A percentile compares a stretch with the other conserved stretches of the same genome.
These are phyloP conservation scores for Drosophila suzukii DNA, from an alignment of 1,140 invertebrate species.

Conservation along the genomic window DNA sequence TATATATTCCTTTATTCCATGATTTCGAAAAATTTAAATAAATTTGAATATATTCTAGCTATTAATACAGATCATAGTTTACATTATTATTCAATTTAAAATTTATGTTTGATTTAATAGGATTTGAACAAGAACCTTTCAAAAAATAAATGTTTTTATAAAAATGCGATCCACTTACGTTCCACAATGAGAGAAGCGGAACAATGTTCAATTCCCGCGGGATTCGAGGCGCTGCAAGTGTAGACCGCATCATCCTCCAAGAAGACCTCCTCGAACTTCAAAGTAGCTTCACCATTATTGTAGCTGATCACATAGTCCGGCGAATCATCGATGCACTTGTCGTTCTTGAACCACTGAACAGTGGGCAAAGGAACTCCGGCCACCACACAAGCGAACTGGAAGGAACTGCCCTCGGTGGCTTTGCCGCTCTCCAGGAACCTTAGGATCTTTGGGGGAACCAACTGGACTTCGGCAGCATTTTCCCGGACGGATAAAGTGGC, in stretches of 20 bases:
- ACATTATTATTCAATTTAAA: no score
- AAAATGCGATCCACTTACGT: conserved; percentile 85
- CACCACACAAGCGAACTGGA: conserved; percentile 90
- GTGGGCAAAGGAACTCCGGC: conserved; percentile 91
- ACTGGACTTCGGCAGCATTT: conserved; percentile 86
- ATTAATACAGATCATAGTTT: no score
- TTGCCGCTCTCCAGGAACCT: conserved; percentile 87
- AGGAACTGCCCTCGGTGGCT: conserved; percentile 88
- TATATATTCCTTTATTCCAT: no score
- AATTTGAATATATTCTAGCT: no score
- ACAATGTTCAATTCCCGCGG: conserved; percentile 89
- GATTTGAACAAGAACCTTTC: no score
- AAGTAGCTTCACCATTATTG: conserved; percentile 90
- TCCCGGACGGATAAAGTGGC: conserved; percentile 92
- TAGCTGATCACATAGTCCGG: conserved; percentile 87
- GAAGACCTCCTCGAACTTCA: conserved; percentile 88
- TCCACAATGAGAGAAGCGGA: conserved; percentile 91
- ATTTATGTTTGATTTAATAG: no score
- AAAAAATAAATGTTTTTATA: no score
- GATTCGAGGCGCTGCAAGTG: conserved; percentile 90
- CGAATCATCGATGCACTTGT: conserved; percentile 86
- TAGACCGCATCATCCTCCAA: conserved; percentile 89
- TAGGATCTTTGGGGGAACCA: conserved; percentile 88
- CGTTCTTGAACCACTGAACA: conserved; percentile 91
- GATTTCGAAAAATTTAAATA: no score